These are phyloP conservation scores for Celastrina argiolus DNA, from an alignment of 2,888 invertebrate species.

Conservation along the genomic window DNA sequence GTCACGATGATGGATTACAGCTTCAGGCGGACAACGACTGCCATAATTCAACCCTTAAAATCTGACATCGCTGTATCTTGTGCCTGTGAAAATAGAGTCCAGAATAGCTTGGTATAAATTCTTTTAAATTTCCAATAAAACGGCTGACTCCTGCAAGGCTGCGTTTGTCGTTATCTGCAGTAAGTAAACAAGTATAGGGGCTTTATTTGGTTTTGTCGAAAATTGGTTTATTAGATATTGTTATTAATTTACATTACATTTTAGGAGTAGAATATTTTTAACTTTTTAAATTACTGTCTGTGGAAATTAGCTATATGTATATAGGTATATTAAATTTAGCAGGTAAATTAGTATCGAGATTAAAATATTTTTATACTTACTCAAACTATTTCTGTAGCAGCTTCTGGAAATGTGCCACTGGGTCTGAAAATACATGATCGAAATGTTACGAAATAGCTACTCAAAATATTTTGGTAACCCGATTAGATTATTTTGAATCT, in stretches of 20 bases:
- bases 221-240: slow-evolving; percentile 31
- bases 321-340: too few species aligned
- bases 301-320: too few species aligned
- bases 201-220: slow-evolving; percentile 36
- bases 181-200: slow-evolving; percentile 51
- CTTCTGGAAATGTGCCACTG: background rate
- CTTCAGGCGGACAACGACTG: slow-evolving; percentile 45
- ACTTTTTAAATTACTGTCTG: too few species aligned
- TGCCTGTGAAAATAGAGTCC: slow-evolving; percentile 37
- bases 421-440: background rate
- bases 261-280: too few species aligned
- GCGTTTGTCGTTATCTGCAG: slow-evolving; percentile 46
- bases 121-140: slow-evolving; percentile 35
- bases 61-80: slow-evolving; percentile 35
- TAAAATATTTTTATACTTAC: too few species aligned
- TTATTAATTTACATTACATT: background rate
- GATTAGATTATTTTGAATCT: too few species aligned
- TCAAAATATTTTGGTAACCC: too few species aligned
- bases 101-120: slow-evolving; percentile 34
- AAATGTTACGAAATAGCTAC: background rate
- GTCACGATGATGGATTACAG: slow-evolving; percentile 71
- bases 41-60: slow-evolving; percentile 42
- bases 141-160: slow-evolving; percentile 49
- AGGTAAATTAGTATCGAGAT: too few species aligned
- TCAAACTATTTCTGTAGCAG: too few species aligned